Percentiles rank a stretch among this genome's conserved stretches.
phyloP scores from a whole-genome alignment of 2,888 invertebrate species.

The Seira sanloemensis region DNA sequence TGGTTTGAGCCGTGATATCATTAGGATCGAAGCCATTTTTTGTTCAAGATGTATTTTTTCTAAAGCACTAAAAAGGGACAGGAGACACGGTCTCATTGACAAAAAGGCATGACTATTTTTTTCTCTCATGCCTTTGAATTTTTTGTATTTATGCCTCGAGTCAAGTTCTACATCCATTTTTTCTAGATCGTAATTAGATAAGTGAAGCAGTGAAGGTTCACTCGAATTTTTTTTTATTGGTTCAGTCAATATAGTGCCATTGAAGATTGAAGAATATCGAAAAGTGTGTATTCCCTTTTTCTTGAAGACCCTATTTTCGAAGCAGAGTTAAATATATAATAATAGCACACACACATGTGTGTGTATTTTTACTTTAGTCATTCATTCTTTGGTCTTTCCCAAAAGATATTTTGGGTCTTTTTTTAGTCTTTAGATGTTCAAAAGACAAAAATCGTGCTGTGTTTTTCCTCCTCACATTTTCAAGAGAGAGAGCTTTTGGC shows the following conservation, averaged over 20 bases:
- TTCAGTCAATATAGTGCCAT: no score
- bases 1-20: constrained; percentile 10
- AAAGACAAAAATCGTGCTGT: constrained; percentile 40
- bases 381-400: background rate
- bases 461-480: constrained; percentile 42
- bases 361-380: constrained; percentile 15
- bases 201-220: no score
- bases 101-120: background rate
- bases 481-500: background rate
- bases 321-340: no score
- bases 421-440: background rate
- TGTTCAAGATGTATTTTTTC: constrained; percentile 25
- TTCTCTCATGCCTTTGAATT: background rate
- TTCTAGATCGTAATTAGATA: no score
- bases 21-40: constrained; percentile 35
- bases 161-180: constrained; percentile 24
- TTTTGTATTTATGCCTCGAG: constrained; percentile 8
- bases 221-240: no score
- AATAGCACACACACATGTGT: background rate
- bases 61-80: constrained; percentile 4
- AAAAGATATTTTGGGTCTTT: background rate
- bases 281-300: constrained; percentile 1
- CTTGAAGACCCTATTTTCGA: background rate
- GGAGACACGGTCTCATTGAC: constrained; percentile 43
- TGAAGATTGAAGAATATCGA: no score